Base-by-base conservation (phyloP, 2,888 invertebrate genomes). In the Torymus auratus region DNA sequence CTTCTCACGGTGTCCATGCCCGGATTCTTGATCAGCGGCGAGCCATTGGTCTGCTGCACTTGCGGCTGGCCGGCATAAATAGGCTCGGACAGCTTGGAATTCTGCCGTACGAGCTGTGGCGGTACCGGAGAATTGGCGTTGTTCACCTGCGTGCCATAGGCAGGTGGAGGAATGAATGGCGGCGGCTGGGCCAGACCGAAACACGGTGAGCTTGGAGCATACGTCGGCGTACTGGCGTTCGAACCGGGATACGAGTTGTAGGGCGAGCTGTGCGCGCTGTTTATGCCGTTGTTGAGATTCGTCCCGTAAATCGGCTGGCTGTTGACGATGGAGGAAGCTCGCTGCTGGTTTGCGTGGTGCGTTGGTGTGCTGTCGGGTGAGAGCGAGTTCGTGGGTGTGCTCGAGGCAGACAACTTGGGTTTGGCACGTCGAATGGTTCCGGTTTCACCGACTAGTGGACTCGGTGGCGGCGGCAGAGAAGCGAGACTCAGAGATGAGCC, bases 391-490 rank as follows among this genome's bases (percentile, higher is more conserved):
- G 92, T 91, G 1, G 92, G 92, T 53, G 91, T 91, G 4, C 84
- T 84, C 2, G 84, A 64, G 4, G 84, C 83, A 3, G 85, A 73
- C 15, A 89, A 88, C 58, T 91, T 92, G 56, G 91, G 91, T 74
- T 91, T 88, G 60, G 91, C 89, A 17, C 92, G 90, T 70, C 91
- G 89, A 64, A 92, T 90, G 11, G 92, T 92, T 50, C 91, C 91
- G 2, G 91, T 90, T 78, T 91, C 91, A 5, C 92, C 92, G 23
- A 90, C 89, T 83, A 92, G 92, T 84, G 92, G 93, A 14, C 93
- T 93, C 1, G 96, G 96, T 0, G 95, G 95, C 11, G 96, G 96
- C 10, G 96, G 96, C 58, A 96, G 91, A 62, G 95, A 95, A 85
- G 93, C 93, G 80, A 94, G 88, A 67, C 94, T 94, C 52, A 96